Base-by-base conservation (phyloP, 2,888 invertebrate species). In the Drosophila falleni region DNA sequence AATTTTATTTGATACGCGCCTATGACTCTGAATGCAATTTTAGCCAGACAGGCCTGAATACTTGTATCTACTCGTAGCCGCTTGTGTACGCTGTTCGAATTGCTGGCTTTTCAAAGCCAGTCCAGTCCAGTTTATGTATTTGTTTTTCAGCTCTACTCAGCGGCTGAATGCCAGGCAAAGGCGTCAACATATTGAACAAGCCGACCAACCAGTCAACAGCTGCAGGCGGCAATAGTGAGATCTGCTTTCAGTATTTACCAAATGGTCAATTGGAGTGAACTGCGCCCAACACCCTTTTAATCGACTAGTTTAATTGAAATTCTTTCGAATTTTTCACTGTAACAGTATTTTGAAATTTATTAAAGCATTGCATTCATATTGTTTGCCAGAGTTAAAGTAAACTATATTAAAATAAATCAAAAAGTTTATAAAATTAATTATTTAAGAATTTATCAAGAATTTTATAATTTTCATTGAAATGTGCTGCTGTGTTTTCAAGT, bases 1-100 rank as follows among this genome's bases (percentile, higher is more conserved):
- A 77, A 73, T 86, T 86, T 87, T 81, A 87, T 87, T 86, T 81
- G 87, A 75, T 85, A 79, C 85, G 82, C 87, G 79, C 80, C 69
- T 68, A 69, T 75, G 76, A 78, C 74, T 82, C 66, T 81, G 81
- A 74, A 77, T 86, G 83, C 82, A 85, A 87, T 82, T 81, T 81
- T 49, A 60, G 19, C 64, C 50, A 51, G 64, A 58, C 59, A 23
- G 47, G n/a, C 31, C 44, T 26, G 26, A 46, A 53, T 37, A 33
- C 47, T 71, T 70, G 47, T 23, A 16, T 56, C 56, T 23, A 23
- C 2, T 23, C 23, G 23, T 29, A 42, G 19, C 4, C 26, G 56
- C 46, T 49, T 37, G 35, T 62, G 39, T 65, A 41, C 54, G 47
- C 23, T 33, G 51, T 67, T 49, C 37, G 78, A 60, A 80, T 84